A percentile compares a stretch with the other conserved stretches of the same genome.
Conservation (phyloP, 1,140 invertebrate genomes). For the Polypedilum pembai region DNA sequence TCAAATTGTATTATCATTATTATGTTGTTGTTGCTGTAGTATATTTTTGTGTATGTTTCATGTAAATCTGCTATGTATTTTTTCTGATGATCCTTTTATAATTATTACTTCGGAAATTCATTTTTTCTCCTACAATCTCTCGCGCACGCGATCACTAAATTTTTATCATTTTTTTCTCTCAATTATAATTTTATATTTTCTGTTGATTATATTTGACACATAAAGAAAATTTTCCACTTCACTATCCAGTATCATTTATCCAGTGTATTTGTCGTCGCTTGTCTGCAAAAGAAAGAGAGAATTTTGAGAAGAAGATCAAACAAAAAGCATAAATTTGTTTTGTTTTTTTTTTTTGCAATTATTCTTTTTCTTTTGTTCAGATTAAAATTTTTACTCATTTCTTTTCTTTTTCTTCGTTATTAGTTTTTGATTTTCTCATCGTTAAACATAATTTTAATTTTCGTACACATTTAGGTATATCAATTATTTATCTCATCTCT, state of each 20-base stretch:
- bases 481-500: too few relatives aligned
- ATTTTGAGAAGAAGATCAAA: not conserved
- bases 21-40: not conserved
- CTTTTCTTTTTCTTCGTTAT: not conserved
- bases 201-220: slow-evolving; percentile 21
- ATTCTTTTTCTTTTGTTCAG: slow-evolving; percentile 1
- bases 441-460: slow-evolving; percentile 1
- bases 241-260: slow-evolving; percentile 16
- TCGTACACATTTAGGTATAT: not conserved
- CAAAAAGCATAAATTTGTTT: slow-evolving; percentile 11
- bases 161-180: not conserved
- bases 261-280: not conserved
- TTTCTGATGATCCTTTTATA: not conserved
- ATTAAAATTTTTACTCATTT: not conserved
- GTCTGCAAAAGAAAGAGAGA: slow-evolving; percentile 24
- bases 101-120: not conserved
- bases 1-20: not conserved
- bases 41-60: not conserved
- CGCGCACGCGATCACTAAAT: too few relatives aligned
- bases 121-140: too few relatives aligned
- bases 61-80: not conserved
- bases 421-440: not conserved
- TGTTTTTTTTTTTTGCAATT: not conserved
- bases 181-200: not conserved
- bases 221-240: slow-evolving; percentile 21